Conservation (phyloP, 2,113 vertebrate species). For the Abramis brama region DNA sequence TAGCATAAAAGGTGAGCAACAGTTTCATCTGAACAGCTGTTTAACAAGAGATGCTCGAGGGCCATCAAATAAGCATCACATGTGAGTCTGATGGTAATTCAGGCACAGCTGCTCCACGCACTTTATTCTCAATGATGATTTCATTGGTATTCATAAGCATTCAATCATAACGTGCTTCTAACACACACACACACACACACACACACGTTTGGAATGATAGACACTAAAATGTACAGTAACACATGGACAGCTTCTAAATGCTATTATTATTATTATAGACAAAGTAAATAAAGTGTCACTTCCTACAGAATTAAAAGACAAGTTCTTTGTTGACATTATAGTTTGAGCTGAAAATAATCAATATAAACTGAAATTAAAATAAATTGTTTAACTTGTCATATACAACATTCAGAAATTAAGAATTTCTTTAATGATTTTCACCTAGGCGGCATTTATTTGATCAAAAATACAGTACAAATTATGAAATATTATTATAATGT, state of each 20-base stretch:
- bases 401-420: too few relatives aligned
- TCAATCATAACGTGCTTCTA: constrained; percentile 4
- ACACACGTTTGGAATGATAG: too few relatives aligned
- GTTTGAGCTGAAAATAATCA: too few relatives aligned
- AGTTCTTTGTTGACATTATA: too few relatives aligned
- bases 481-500: background rate
- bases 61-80: background rate
- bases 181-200: too few relatives aligned
- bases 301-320: too few relatives aligned
- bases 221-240: background rate
- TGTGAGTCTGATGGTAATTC: background rate
- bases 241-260: background rate
- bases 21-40: constrained; percentile 13
- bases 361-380: too few relatives aligned
- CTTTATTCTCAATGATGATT: background rate
- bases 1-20: background rate
- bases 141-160: constrained; percentile 1
- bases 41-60: constrained; percentile 20
- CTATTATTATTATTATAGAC: background rate
- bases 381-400: too few relatives aligned
- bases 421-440: too few relatives aligned
- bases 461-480: background rate
- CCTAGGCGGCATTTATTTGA: too few relatives aligned
- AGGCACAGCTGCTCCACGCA: background rate
- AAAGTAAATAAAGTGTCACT: too few relatives aligned